Evolutionary conservation across 64 coral and sea anemone genomes (phyloP).

Genomic region (Catalaphyllia jardinei): DNA sequence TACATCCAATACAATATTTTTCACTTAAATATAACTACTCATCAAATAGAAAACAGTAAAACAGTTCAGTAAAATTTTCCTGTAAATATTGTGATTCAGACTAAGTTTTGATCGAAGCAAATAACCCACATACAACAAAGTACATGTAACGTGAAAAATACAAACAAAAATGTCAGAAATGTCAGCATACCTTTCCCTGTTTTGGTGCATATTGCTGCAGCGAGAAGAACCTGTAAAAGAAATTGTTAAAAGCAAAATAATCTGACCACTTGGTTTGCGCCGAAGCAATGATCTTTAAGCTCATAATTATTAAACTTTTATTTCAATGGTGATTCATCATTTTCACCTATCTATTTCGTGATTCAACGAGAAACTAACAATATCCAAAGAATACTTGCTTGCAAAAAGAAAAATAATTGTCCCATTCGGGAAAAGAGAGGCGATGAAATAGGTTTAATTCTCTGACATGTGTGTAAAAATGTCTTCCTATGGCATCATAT

Average conservation of each 20-base stretch:
- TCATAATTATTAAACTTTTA: slow-evolving; percentile 2
- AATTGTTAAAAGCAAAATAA: background rate
- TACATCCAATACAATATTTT: too few species aligned
- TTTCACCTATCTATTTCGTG: background rate
- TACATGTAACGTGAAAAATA: background rate
- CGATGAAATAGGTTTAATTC: background rate
- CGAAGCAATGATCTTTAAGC: slow-evolving; percentile 9
- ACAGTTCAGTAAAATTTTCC: background rate
- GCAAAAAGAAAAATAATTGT: background rate
- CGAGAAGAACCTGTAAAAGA: slow-evolving; percentile 90
- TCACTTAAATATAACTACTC: too few species aligned
- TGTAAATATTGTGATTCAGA: background rate
- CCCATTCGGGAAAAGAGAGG: too few species aligned
- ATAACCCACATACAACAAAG: background rate
- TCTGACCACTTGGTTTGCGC: background rate
- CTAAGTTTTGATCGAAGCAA: background rate
- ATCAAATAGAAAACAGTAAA: background rate
- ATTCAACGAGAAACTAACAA: background rate
- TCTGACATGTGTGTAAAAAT: slow-evolving; percentile 8
- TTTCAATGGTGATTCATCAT: background rate
- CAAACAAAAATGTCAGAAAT: background rate
- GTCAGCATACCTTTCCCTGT: slow-evolving; percentile 88
- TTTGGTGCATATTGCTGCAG: slow-evolving; percentile 99
- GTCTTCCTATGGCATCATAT: background rate
- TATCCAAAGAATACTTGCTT: background rate